Evolutionary conservation across 1,140 invertebrate species (phyloP).

Genomic region (Solen grandis): DNA sequence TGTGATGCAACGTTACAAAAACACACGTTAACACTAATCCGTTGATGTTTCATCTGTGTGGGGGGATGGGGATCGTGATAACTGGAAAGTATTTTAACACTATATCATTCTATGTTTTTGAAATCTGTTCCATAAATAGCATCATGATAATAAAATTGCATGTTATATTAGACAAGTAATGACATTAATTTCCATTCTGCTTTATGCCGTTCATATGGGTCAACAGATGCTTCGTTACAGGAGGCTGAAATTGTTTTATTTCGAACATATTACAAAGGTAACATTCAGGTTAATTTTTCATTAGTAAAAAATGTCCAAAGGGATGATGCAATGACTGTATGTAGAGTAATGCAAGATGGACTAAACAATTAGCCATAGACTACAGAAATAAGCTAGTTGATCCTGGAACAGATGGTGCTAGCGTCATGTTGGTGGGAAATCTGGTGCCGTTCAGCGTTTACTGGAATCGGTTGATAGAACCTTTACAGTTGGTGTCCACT

Average conservation of each 20-base stretch:
- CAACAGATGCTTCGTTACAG: conserved; percentile 33
- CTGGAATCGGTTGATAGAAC: background rate
- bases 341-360: too few species aligned
- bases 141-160: too few species aligned
- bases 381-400: conserved; percentile 37
- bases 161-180: too few species aligned
- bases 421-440: conserved; percentile 35
- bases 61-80: too few species aligned
- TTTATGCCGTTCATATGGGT: conserved; percentile 40
- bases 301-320: conserved; percentile 38
- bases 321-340: conserved; percentile 28
- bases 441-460: conserved; percentile 27
- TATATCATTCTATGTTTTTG: too few species aligned
- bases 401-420: conserved; percentile 39
- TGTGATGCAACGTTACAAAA: too few species aligned
- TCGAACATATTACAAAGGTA: conserved; percentile 4
- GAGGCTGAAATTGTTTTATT: conserved; percentile 53
- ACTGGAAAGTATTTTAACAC: too few species aligned
- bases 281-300: conserved; percentile 28
- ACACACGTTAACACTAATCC: too few species aligned
- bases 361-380: too few species aligned
- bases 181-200: too few species aligned
- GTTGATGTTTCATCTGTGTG: too few species aligned
- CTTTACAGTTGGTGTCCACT: conserved; percentile 31
- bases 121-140: too few species aligned